phyloP scores from a whole-genome alignment of 2,888 invertebrate genomes.

The Adelphocoris suturalis region DNA sequence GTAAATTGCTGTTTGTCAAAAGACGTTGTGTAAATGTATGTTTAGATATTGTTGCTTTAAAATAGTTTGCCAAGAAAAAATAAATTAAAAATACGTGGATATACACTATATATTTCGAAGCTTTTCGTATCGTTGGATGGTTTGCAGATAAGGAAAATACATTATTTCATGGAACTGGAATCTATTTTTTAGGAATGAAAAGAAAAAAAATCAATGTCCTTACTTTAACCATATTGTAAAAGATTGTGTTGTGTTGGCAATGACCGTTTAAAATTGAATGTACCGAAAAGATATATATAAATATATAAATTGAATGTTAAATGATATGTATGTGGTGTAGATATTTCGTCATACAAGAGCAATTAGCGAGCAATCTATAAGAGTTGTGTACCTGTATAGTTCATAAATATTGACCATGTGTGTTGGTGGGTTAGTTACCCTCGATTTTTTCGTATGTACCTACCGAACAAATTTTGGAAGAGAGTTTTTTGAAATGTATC shows the following conservation, averaged over 20 bases:
- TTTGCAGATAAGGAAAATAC: neutral
- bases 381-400: no score
- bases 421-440: no score
- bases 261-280: neutral
- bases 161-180: conserved; percentile 38
- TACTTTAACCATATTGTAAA: conserved; percentile 31
- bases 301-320: neutral
- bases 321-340: neutral
- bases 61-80: conserved; percentile 50
- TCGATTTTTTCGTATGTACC: no score
- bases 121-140: conserved; percentile 37
- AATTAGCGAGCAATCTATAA: no score
- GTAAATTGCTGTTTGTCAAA: conserved; percentile 53
- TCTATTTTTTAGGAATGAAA: conserved; percentile 53
- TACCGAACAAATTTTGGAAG: no score
- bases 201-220: neutral
- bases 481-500: no score
- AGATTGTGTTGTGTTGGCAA: conserved; percentile 31
- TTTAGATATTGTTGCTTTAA: conserved; percentile 60
- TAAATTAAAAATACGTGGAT: conserved; percentile 1
- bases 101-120: conserved; percentile 25
- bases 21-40: conserved; percentile 59
- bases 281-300: neutral
- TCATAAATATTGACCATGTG: no score
- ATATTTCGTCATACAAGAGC: neutral